Percentiles rank a stretch among this genome's conserved stretches.
These are phyloP conservation scores for Eurytoma adleriae DNA, from an alignment of 2,888 invertebrate genomes.

Conservation along the genomic window DNA sequence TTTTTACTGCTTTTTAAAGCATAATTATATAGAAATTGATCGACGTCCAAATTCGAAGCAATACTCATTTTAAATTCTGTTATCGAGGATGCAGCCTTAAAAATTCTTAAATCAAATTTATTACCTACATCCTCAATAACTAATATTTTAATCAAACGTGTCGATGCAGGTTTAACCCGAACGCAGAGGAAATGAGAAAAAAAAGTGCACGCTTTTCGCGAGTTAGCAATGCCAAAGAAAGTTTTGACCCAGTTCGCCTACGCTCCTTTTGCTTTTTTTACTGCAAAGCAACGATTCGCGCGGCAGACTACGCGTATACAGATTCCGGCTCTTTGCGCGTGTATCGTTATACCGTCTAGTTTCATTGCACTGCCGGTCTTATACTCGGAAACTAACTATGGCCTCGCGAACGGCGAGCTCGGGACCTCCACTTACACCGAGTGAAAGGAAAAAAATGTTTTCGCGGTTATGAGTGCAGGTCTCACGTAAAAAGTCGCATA, in stretches of 20 bases:
- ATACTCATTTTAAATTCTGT: no score
- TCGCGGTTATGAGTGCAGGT: conserved; percentile 5
- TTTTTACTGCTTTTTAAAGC: no score
- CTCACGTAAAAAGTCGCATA: neutral
- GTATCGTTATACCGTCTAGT: neutral
- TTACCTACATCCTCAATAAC: neutral
- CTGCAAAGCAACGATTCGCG: neutral
- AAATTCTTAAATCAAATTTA: no score
- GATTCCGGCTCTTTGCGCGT: neutral
- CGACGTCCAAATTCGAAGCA: no score
- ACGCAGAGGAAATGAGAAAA: neutral
- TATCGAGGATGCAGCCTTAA: no score
- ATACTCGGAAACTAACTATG: neutral
- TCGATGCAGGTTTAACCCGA: neutral
- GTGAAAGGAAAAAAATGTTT: neutral
- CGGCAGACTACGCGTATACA: neutral
- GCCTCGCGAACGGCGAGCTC: no score
- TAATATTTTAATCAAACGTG: neutral
- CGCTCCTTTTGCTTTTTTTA: neutral
- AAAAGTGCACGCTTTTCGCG: neutral
- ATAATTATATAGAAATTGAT: no score
- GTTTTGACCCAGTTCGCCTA: neutral
- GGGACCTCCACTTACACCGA: neutral
- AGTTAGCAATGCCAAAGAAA: conserved; percentile 1
- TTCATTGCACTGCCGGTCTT: neutral